Evolutionary conservation across 2,113 vertebrate species (phyloP).

Genomic region (Isurus oxyrinchus): DNA sequence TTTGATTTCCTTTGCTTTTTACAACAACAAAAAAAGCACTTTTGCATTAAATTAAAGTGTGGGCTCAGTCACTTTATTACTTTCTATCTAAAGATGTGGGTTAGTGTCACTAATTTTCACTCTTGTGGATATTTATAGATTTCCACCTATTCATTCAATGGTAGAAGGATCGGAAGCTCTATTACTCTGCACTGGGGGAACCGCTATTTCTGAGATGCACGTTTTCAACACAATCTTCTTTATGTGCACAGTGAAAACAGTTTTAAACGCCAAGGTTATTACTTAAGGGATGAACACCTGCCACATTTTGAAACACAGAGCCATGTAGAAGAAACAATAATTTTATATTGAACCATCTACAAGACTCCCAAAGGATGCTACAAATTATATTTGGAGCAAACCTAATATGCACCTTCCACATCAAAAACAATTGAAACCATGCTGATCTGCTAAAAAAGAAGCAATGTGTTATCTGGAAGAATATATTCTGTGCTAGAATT

Average conservation of each 20-base stretch:
- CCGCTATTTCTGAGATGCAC: slow-evolving; percentile 2
- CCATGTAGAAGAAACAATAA: slow-evolving; percentile 24
- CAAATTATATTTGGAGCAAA: slow-evolving; percentile 38
- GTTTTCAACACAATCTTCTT: slow-evolving; percentile 27
- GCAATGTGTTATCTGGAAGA: neutral
- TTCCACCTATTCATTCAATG: slow-evolving; percentile 48
- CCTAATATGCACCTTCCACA: neutral
- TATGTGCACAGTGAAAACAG: slow-evolving; percentile 18
- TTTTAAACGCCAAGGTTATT: slow-evolving; percentile 31
- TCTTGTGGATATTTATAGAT: slow-evolving; percentile 40
- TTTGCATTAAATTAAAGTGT: slow-evolving; percentile 60
- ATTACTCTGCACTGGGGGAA: neutral
- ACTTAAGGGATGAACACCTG: slow-evolving; percentile 35
- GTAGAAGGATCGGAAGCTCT: neutral
- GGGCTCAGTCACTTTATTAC: slow-evolving; percentile 48
- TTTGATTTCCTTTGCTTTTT: slow-evolving; percentile 51
- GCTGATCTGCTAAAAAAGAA: neutral
- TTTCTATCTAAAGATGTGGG: slow-evolving; percentile 42
- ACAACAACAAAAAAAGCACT: slow-evolving; percentile 55
- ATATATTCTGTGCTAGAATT: neutral
- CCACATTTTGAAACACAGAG: slow-evolving; percentile 33
- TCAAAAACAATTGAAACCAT: slow-evolving; percentile 26
- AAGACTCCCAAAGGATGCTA: slow-evolving; percentile 24
- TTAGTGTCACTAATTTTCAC: slow-evolving; percentile 15
- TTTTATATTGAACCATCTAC: slow-evolving; percentile 37